These are phyloP conservation scores for Catocala fraxini DNA, from an alignment of 2,888 invertebrate genomes.

Conservation along the genomic window DNA sequence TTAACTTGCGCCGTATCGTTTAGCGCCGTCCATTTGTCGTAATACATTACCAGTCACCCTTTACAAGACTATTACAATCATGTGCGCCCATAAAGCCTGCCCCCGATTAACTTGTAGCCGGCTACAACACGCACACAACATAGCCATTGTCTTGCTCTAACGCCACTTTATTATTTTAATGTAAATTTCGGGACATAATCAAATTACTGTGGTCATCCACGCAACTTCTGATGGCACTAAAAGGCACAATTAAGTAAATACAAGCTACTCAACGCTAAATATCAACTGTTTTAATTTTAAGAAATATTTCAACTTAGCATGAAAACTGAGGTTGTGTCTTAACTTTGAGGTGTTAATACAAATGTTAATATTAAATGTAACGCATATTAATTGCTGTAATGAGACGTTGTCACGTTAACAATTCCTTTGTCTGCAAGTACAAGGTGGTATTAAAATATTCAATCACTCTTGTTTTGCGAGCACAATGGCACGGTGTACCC, in stretches of 20 bases:
- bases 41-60: constrained; percentile 69
- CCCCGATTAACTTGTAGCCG: constrained; percentile 67
- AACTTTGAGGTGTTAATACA: constrained; percentile 30
- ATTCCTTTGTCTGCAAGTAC: constrained; percentile 22
- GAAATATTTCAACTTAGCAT: constrained; percentile 32
- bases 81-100: constrained; percentile 68
- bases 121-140: constrained; percentile 58
- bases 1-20: constrained; percentile 41
- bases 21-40: constrained; percentile 56
- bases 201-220: constrained; percentile 70
- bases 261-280: constrained; percentile 61
- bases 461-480: constrained; percentile 34
- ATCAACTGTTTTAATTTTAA: constrained; percentile 51
- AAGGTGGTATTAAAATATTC: constrained; percentile 39
- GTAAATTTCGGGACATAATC: constrained; percentile 71
- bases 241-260: constrained; percentile 51
- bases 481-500: constrained; percentile 26
- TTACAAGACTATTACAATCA: constrained; percentile 75
- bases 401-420: constrained; percentile 34
- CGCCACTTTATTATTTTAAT: constrained; percentile 65
- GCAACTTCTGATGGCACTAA: constrained; percentile 55
- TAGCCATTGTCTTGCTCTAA: constrained; percentile 56
- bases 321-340: constrained; percentile 19
- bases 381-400: constrained; percentile 37
- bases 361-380: constrained; percentile 29